phyloP scores from a whole-genome alignment of 2,113 vertebrate genomes.

The Pipra filicauda region DNA sequence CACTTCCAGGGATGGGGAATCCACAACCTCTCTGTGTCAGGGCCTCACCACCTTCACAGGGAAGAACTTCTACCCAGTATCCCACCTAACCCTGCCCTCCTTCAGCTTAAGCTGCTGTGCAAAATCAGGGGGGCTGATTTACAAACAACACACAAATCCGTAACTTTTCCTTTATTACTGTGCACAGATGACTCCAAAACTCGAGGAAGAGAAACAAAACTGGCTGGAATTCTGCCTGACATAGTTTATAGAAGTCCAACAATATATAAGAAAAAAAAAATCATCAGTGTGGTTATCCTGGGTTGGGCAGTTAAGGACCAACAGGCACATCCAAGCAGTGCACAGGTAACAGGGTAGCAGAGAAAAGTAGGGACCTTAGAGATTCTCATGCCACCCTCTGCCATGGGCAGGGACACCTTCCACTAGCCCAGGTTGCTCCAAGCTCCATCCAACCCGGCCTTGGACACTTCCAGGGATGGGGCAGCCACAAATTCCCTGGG shows the following conservation, averaged over 20 bases:
- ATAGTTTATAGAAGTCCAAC: neutral
- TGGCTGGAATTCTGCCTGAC: neutral
- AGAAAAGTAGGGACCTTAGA: neutral
- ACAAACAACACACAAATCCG: rapidly evolving
- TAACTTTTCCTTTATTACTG: neutral
- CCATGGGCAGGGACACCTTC: neutral
- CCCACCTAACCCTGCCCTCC: neutral
- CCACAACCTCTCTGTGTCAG: neutral
- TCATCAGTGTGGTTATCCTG: neutral
- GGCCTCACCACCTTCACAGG: neutral
- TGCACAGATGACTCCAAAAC: neutral
- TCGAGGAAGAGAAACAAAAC: neutral
- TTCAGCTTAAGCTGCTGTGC: neutral
- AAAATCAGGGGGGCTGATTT: neutral
- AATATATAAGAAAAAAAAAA: neutral
- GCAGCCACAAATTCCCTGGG: neutral
- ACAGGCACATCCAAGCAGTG: rapidly evolving
- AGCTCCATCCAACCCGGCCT: neutral
- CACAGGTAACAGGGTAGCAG: neutral
- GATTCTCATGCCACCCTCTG: neutral
- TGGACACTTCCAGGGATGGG: neutral
- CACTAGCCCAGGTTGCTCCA: neutral
- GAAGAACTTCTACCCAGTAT: neutral
- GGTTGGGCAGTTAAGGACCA: neutral
- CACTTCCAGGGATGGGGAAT: neutral